Percentiles rank a stretch among this genome's conserved stretches.
These are phyloP conservation scores for Lycaena phlaeas DNA, from an alignment of 2,888 invertebrate species.

Conservation along the genomic window DNA sequence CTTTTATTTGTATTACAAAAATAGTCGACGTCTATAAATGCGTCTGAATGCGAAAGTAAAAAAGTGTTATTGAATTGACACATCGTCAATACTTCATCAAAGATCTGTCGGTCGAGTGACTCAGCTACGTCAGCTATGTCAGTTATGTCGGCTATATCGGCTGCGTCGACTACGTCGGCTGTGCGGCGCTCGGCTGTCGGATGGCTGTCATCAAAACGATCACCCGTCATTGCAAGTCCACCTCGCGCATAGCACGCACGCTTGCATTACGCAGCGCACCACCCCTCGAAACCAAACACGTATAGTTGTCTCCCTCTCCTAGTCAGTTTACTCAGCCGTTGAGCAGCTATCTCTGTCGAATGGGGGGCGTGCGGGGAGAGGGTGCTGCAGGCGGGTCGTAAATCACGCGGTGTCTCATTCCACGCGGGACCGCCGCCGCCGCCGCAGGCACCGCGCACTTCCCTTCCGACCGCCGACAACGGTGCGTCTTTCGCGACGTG, in stretches of 20 bases:
- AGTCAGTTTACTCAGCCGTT: conserved; percentile 20
- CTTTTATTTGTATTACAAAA: conserved; percentile 5
- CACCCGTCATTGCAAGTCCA: conserved; percentile 69
- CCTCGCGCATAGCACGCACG: conserved; percentile 72
- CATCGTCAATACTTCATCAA: conserved; percentile 22
- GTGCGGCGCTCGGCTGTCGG: conserved; percentile 59
- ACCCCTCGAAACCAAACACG: conserved; percentile 56
- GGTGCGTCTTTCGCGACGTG: conserved; percentile 69
- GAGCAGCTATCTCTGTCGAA: conserved; percentile 40
- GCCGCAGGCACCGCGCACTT: conserved; percentile 70
- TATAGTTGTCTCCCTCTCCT: conserved; percentile 45
- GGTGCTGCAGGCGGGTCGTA: conserved; percentile 73
- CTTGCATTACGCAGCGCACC: conserved; percentile 72
- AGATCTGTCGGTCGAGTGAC: conserved; percentile 43
- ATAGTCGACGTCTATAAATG: neutral
- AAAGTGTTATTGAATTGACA: conserved; percentile 9
- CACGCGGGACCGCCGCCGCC: conserved; percentile 69
- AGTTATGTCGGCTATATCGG: no score
- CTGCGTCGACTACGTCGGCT: no score
- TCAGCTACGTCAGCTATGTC: no score
- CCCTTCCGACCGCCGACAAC: conserved; percentile 59
- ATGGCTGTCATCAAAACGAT: conserved; percentile 65
- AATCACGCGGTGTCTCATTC: conserved; percentile 73
- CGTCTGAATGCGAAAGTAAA: conserved; percentile 4
- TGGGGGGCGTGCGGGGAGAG: conserved; percentile 61